phyloP scores from a whole-genome alignment of 2,113 vertebrate species.

The Toxotes jaculatrix region DNA sequence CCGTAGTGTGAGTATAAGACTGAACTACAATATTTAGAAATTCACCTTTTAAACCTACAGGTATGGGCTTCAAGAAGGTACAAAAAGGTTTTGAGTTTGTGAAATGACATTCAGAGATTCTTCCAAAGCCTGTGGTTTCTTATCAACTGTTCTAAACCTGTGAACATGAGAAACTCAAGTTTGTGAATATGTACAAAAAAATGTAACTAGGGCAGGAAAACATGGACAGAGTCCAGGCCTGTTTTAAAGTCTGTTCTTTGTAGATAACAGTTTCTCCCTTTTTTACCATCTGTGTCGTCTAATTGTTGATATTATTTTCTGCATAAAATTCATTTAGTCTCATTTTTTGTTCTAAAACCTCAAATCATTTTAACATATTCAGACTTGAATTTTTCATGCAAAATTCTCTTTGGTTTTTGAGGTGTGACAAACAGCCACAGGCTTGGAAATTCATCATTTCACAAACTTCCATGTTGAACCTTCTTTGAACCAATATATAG shows the following conservation, averaged over 20 bases:
- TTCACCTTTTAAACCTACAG: neutral
- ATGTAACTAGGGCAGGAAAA: too few species aligned
- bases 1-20: neutral
- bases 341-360: too few species aligned
- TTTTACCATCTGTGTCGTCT: too few species aligned
- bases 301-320: too few species aligned
- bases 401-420: neutral
- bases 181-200: too few species aligned
- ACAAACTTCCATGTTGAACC: neutral
- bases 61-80: neutral
- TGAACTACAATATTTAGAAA: neutral
- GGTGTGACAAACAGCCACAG: neutral
- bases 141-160: neutral
- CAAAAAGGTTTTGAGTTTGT: neutral
- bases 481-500: neutral
- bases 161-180: neutral
- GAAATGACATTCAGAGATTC: neutral
- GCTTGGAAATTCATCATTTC: neutral
- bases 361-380: too few species aligned
- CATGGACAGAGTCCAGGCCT: too few species aligned
- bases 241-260: too few species aligned
- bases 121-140: neutral
- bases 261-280: too few species aligned
- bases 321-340: too few species aligned
- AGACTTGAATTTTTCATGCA: too few species aligned